Conservation (phyloP, 2,113 vertebrate genomes). For the Toxotes jaculatrix region DNA sequence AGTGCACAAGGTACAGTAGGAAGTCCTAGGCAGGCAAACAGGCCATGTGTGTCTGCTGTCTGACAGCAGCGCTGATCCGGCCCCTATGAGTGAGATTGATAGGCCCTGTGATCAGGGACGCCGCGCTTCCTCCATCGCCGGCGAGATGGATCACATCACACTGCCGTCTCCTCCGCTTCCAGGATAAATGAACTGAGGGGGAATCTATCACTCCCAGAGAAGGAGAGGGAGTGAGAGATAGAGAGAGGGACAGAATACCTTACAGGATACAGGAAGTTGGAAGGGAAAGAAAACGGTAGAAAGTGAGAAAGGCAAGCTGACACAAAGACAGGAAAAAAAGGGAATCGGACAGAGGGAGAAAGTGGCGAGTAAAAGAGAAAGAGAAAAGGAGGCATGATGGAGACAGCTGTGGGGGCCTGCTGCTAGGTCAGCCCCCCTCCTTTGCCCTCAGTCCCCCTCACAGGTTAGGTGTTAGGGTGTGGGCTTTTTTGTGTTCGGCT, state of each 20-base stretch:
- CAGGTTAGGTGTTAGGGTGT: conserved; percentile 84
- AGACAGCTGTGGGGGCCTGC: conserved; percentile 68
- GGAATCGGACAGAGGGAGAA: conserved; percentile 45
- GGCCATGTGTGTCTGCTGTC: conserved; percentile 76
- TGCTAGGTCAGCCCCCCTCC: conserved; percentile 72
- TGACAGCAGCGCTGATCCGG: conserved; percentile 83
- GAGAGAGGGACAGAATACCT: conserved; percentile 66
- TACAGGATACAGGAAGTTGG: conserved; percentile 56
- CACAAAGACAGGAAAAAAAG: conserved; percentile 37
- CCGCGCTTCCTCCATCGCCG: conserved; percentile 81
- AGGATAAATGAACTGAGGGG: conserved; percentile 87
- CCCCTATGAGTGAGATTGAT: conserved; percentile 87
- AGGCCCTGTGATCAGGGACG: conserved; percentile 86
- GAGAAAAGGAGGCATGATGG: conserved; percentile 53
- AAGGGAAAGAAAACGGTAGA: conserved; percentile 46
- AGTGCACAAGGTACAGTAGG: conserved; percentile 76
- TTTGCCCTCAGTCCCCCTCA: conserved; percentile 65
- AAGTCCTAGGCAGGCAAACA: conserved; percentile 74
- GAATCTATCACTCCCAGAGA: conserved; percentile 85
- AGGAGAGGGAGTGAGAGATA: conserved; percentile 55
- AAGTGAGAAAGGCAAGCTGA: conserved; percentile 47
- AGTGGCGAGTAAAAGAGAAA: conserved; percentile 17
- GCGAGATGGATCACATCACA: conserved; percentile 87
- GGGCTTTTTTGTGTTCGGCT: conserved; percentile 79
- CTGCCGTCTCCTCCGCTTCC: conserved; percentile 83